Base-by-base conservation (phyloP, 1,140 invertebrate species). In the Cydia amplana region DNA sequence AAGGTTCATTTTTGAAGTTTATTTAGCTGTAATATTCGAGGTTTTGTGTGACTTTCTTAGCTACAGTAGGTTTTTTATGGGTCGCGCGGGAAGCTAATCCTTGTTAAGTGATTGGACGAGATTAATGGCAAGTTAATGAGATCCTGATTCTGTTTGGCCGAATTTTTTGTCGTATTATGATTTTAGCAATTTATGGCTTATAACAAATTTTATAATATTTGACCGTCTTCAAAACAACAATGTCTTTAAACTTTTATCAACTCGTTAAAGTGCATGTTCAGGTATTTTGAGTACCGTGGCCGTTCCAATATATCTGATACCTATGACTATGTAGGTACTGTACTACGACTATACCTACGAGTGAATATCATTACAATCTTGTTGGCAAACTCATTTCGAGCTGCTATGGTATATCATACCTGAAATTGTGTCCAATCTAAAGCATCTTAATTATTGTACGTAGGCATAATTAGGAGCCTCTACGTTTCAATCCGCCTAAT, bases 101-200 rank as follows among this genome's bases (percentile, higher is more conserved):
- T 70, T 36, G 65, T 70, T 70, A 70, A 70, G 65, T 70, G 65
- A 70, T 70, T 70, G 65, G n/a, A 23, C 2, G 65, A 32, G 28
- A 36, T 70, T 40, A 70, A 70, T 70, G 28, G 65, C n/a, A 36
- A 32, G 32, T 70, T 70, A 70, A 70, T 70, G 65, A 70, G 65
- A 36, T 60, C 9, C 18, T 10, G 55, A 23, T 60, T 60, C 23
- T 23, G 55, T 70, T 36, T 18, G 65, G 28, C 23, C 65, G n/a
- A 70, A 70, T 70, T 70, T 70, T n/a, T 36, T 67, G 28, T 67
- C 64, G 16, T n/a, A 12, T 64, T 64, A 18, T 23, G 32, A 70
- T 70, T 70, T 70, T 43, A n/a, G 16, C 7, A 70, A 70, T n/a
- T 32, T 65, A 65, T 36, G 18, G 64, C 25, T 65, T 23, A 2